phyloP scores from a whole-genome alignment of 2,113 vertebrate species.

The Sciurus niger region DNA sequence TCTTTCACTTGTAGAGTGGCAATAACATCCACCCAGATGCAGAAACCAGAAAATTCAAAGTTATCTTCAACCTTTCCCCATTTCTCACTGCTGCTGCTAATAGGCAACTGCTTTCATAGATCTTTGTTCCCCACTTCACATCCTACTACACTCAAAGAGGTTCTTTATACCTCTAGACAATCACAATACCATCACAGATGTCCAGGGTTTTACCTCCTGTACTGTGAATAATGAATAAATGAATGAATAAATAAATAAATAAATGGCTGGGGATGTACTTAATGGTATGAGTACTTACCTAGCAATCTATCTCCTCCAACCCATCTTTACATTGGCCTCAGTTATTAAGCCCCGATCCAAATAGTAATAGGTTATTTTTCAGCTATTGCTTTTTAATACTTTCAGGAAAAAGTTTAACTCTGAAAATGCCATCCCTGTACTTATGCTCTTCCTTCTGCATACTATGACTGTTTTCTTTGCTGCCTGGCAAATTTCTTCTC shows the following conservation, averaged over 20 bases:
- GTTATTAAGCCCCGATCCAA: background rate
- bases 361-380: slow-evolving; percentile 19
- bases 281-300: no score
- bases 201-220: background rate
- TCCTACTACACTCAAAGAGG: background rate
- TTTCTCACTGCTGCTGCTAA: background rate
- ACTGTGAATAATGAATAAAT: no score
- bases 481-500: slow-evolving; percentile 35
- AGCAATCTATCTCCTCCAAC: background rate
- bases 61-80: background rate
- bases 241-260: no score
- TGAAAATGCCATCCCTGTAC: slow-evolving; percentile 54
- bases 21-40: background rate
- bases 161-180: slow-evolving; percentile 14
- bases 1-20: background rate
- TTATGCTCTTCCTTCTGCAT: background rate
- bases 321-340: background rate
- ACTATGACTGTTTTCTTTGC: slow-evolving; percentile 10
- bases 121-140: slow-evolving; percentile 6
- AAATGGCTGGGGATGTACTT: no score
- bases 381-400: slow-evolving; percentile 9
- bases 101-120: background rate
- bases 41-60: background rate
- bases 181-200: background rate
- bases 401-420: background rate